Conservation (phyloP, 2,797 vertebrate species). For the Chelidonichthys spinosus region DNA sequence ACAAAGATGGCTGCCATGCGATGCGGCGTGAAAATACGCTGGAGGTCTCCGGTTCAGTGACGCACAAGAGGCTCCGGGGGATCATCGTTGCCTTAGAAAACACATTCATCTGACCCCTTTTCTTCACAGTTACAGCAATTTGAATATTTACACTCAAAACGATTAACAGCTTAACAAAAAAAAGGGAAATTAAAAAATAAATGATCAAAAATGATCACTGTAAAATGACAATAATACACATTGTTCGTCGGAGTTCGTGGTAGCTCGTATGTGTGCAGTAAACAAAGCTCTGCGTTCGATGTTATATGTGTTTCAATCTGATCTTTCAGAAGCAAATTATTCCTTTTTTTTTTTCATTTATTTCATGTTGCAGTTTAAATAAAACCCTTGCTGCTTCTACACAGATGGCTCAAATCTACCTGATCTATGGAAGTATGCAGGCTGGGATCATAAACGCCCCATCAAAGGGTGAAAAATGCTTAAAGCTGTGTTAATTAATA, state of each 20-base stretch:
- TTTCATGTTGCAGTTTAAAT: background rate
- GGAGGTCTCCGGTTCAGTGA: slow-evolving; percentile 21
- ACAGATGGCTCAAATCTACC: background rate
- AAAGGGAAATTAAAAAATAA: background rate
- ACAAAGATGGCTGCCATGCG: slow-evolving; percentile 29
- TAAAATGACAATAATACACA: slow-evolving; percentile 1
- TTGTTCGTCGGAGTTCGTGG: background rate
- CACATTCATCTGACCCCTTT: slow-evolving; percentile 74
- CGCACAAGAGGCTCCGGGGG: slow-evolving; percentile 38
- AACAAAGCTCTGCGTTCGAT: slow-evolving; percentile 33
- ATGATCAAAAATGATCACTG: slow-evolving; percentile 3
- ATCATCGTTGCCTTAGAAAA: slow-evolving; percentile 68
- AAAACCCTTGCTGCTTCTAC: background rate
- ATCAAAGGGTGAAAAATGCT: background rate
- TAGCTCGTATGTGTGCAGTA: background rate
- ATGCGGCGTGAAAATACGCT: slow-evolving; percentile 23
- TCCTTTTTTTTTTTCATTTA: background rate
- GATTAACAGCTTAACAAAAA: slow-evolving; percentile 26
- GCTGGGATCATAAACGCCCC: background rate
- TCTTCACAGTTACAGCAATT: slow-evolving; percentile 61
- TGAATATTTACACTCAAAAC: slow-evolving; percentile 60
- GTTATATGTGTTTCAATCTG: background rate
- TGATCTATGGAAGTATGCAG: slow-evolving; percentile 11
- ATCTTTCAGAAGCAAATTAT: background rate
- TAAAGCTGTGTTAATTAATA: slow-evolving; percentile 23